These are phyloP conservation scores for Vulpes ferrilata DNA, from an alignment of 2,113 vertebrate species.

Conservation along the genomic window DNA sequence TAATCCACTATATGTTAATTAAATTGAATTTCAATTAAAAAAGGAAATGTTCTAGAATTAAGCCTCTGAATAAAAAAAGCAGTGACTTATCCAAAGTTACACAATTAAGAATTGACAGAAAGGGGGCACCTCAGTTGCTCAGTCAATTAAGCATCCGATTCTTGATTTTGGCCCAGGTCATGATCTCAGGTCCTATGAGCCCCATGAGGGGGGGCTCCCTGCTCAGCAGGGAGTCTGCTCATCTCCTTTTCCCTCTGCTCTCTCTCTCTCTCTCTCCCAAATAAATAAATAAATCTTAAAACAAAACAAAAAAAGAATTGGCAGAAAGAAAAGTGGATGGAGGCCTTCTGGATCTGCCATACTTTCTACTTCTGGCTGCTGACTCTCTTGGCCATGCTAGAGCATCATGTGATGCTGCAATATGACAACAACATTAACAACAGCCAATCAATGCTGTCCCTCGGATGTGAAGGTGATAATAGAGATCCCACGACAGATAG, in stretches of 20 bases:
- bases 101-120: neutral
- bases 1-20: neutral
- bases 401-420: neutral
- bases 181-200: neutral
- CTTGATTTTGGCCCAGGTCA: neutral
- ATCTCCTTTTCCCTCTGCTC: neutral
- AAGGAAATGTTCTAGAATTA: neutral
- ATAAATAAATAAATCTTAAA: neutral
- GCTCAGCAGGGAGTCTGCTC: neutral
- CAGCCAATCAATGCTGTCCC: neutral
- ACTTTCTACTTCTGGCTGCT: neutral
- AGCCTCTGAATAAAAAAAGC: neutral
- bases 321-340: neutral
- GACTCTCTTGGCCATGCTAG: neutral
- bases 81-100: neutral
- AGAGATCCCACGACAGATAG: neutral
- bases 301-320: neutral
- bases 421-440: neutral
- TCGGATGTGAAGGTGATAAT: neutral
- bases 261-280: neutral
- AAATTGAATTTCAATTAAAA: neutral
- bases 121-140: neutral
- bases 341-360: neutral
- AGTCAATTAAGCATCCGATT: neutral
- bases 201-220: neutral